Evolutionary conservation across 2,888 invertebrate genomes (phyloP).

Genomic region (Antheraea yamamai): DNA sequence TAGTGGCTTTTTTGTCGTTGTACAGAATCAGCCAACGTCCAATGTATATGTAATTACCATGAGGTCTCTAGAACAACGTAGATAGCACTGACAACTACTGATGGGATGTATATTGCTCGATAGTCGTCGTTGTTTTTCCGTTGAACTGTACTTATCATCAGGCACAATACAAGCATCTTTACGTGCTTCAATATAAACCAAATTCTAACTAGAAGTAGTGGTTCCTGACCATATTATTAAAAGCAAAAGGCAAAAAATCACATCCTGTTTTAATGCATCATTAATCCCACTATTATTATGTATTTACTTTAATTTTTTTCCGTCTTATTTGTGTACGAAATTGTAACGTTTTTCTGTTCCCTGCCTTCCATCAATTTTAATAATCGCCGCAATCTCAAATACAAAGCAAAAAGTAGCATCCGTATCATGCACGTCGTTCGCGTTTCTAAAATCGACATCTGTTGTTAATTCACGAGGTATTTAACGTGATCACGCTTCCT

Average conservation of each 20-base stretch:
- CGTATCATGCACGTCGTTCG: slow-evolving; percentile 56
- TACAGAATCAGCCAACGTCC: no score
- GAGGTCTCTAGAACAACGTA: no score
- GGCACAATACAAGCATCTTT: no score
- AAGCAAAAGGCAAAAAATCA: background rate
- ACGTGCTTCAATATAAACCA: background rate
- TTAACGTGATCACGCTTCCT: slow-evolving; percentile 68
- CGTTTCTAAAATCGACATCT: slow-evolving; percentile 67
- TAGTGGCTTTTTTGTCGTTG: no score
- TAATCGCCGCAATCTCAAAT: slow-evolving; percentile 45
- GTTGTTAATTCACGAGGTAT: slow-evolving; percentile 64
- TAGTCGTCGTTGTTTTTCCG: no score
- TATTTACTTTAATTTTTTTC: background rate
- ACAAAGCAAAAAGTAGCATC: slow-evolving; percentile 51
- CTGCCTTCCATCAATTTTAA: slow-evolving; percentile 3
- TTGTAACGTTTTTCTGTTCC: background rate
- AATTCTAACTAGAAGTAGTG: background rate
- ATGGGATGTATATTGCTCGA: no score
- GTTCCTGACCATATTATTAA: background rate
- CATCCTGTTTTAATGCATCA: background rate
- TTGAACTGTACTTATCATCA: no score
- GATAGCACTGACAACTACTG: no score
- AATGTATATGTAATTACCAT: no score
- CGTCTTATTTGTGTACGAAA: slow-evolving; percentile 2
- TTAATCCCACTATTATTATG: background rate